Base-by-base conservation (phyloP, 2,888 invertebrate species). In the Dryobotodes eremita region DNA sequence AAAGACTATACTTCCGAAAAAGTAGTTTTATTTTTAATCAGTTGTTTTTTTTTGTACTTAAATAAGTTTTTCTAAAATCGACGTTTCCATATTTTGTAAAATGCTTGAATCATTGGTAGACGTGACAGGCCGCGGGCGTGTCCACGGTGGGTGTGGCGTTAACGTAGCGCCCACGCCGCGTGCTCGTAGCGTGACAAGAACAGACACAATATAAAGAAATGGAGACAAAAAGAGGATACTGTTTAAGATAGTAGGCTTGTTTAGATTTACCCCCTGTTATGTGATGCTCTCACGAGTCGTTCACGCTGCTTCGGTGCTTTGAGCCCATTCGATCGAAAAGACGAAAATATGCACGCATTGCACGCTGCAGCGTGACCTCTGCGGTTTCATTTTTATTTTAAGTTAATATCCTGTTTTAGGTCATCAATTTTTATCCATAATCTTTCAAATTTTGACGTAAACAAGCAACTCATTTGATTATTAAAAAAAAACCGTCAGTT, bases 171-270 rank as follows among this genome's bases (percentile, higher is more conserved):
- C 82, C 61, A 80, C 79, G 48, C 48, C 70, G 66, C 68, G 62
- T 68, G n/a, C 82, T 76, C 80, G 83, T 82, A 64, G 48, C 77
- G 46, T 69, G 82, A 57, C 76, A 80, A 69, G 17, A 50, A 42
- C 82, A 76, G 82, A 53, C 15, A 64, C 6, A 50, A 48, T 26
- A 57, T n/a, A 65, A 36, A 53, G 8, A 48, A 76, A 77, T 13
- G 15, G n/a, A 36, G 7, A 48, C 5, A 65, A 65, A 57, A 65
- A 42, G 15, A 55, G 20, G 46, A 23, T 17, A 23, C 42, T 42
- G 42, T 42, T 42, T 55, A 36, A 3, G 8, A 26, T 53, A 0
- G 46, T 20, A 36, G 65, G 53, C 17, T 23, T 46, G 26, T 80
- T 31, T 13, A 23, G 26, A 42, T 59, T 53, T 57, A 36, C 42